phyloP scores from a whole-genome alignment of 2,888 invertebrate species.

The Eulithis testata region DNA sequence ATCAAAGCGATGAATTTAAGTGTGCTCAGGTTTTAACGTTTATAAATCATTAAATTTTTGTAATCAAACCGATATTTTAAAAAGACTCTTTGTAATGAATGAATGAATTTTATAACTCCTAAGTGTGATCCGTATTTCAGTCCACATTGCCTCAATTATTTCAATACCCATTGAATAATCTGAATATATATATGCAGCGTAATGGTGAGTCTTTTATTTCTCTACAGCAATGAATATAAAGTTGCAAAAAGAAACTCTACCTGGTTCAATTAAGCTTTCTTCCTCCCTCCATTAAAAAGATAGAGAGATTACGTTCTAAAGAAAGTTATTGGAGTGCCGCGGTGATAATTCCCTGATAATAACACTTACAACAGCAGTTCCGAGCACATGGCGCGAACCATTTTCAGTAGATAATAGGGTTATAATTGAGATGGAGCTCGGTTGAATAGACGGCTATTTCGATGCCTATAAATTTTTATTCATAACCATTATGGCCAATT shows the following conservation, averaged over 20 bases:
- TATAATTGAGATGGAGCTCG: conserved; percentile 77
- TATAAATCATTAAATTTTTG: background rate
- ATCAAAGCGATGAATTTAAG: conserved; percentile 31
- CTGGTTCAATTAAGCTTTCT: conserved; percentile 44
- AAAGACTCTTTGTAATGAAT: background rate
- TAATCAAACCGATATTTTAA: background rate
- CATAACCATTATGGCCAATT: conserved; percentile 63
- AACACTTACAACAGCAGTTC: conserved; percentile 60
- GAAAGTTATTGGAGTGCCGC: conserved; percentile 48
- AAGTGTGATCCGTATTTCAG: background rate
- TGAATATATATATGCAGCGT: background rate
- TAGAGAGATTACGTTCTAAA: conserved; percentile 38
- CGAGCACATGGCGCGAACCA: conserved; percentile 64
- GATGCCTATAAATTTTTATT: conserved; percentile 72
- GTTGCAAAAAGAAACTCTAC: conserved; percentile 33
- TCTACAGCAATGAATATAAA: conserved; percentile 13
- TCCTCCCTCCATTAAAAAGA: conserved; percentile 33
- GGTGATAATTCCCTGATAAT: conserved; percentile 60
- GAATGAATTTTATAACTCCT: background rate
- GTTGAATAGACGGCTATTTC: conserved; percentile 69
- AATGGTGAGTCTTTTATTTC: background rate
- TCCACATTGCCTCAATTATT: too few species aligned
- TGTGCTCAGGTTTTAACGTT: background rate
- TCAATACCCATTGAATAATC: too few species aligned
- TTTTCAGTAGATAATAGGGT: conserved; percentile 70